Conservation (phyloP, 2,888 invertebrate species). For the Acanthacorydalis orientalis region DNA sequence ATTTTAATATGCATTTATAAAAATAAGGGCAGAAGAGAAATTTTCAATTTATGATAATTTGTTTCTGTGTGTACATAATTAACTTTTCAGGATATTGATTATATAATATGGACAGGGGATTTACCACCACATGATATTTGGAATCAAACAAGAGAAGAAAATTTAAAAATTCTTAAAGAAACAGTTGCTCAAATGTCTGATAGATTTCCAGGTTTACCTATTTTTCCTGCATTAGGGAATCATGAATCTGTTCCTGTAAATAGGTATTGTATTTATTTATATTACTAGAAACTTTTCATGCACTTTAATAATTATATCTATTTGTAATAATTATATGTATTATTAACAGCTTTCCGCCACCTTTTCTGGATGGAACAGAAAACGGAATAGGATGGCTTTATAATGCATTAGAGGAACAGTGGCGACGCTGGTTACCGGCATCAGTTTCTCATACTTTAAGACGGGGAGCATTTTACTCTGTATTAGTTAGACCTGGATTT, state of each 20-base stretch:
- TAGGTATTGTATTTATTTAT: constrained; percentile 36
- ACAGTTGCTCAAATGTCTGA: constrained; percentile 72
- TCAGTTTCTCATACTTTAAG: constrained; percentile 75
- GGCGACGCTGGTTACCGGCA: constrained; percentile 82
- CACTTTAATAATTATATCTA: neutral
- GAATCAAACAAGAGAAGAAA: constrained; percentile 83
- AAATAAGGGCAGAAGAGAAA: too few relatives aligned
- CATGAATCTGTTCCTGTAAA: constrained; percentile 94
- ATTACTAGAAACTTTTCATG: neutral
- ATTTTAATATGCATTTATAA: too few relatives aligned
- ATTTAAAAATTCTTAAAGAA: constrained; percentile 68
- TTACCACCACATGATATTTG: constrained; percentile 90
- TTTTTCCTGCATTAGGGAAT: constrained; percentile 90
- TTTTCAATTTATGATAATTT: neutral
- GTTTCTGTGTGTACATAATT: neutral
- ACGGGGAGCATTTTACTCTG: constrained; percentile 82
- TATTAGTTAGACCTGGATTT: constrained; percentile 76
- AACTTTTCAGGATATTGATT: constrained; percentile 62
- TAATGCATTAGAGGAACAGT: constrained; percentile 71
- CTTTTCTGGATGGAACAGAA: constrained; percentile 64
- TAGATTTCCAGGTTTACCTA: constrained; percentile 80
- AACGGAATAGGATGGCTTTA: constrained; percentile 85
- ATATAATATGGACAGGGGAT: constrained; percentile 93
- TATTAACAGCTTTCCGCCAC: constrained; percentile 61
- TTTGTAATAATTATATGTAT: too few relatives aligned